Evolutionary conservation across 1,140 invertebrate species (phyloP).

Genomic region (Solenopsis fugax): DNA sequence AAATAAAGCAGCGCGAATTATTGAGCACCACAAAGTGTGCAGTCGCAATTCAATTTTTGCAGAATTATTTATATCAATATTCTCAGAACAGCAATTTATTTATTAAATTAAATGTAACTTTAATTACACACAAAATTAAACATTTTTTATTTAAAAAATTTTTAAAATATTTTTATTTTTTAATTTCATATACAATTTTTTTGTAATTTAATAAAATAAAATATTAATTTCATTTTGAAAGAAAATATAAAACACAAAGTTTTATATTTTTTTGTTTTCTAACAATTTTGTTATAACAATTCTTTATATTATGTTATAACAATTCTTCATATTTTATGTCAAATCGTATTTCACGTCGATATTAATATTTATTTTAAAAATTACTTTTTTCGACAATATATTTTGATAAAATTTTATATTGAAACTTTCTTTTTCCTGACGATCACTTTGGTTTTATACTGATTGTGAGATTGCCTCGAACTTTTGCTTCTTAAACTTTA

Average conservation of each 20-base stretch:
- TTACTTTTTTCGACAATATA: background rate
- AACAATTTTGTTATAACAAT: background rate
- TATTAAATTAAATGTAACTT: background rate
- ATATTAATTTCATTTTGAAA: background rate
- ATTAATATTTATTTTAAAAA: slow-evolving; percentile 12
- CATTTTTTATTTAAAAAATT: background rate
- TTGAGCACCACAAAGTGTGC: background rate
- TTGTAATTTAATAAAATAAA: background rate
- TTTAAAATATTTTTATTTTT: too few relatives aligned
- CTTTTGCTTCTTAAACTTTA: background rate
- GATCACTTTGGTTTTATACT: background rate
- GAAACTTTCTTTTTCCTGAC: too few relatives aligned
- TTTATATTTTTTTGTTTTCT: background rate
- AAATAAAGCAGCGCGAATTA: slow-evolving; percentile 43
- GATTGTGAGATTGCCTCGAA: background rate
- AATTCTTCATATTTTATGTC: background rate
- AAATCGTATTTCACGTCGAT: background rate
- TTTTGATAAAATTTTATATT: too few relatives aligned
- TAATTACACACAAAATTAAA: background rate
- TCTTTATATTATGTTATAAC: background rate
- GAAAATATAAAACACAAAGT: background rate
- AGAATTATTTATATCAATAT: background rate
- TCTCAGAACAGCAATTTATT: background rate
- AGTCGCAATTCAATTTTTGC: slow-evolving; percentile 12
- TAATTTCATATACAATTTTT: background rate